Evolutionary conservation across 2,888 invertebrate species (phyloP), one percentile per base, ranked within the genome.

Genomic region (Diploptera punctata): DNA sequence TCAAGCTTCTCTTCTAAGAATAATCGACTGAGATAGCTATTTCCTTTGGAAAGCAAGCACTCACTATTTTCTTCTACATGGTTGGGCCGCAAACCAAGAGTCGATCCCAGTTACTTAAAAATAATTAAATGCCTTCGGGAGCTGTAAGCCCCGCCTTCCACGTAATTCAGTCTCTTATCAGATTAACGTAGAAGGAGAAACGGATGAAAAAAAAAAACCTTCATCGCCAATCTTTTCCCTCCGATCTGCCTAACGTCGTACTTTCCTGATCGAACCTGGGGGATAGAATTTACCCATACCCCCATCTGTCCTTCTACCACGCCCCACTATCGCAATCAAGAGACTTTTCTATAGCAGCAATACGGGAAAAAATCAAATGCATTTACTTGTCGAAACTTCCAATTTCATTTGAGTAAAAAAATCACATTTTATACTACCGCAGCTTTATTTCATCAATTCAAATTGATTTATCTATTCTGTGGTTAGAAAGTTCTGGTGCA

Each of bases 81-180:
- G 43, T 18, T 43, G 24, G 16, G 65, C 10, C 24, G 21, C n/a
- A 21, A 13, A 26, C 26, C 38, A 26, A n/a, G 44, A 65, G 26
- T 65, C 44, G 65, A 65, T 47, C 49, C 70, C 70, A 43, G 61
- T 54, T 70, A 70, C 60, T 65, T 62, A 71, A 71, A n/a, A 71
- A 71, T 71, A 71, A 71, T 71, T 62, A 62, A 71, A 71, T 65
- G 71, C 57, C 44, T 60, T 33, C 24, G 60, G 29, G 44, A 44
- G 24, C 31, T 69, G 18, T 18, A 49, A 44, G 44, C 19, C 71
- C 67, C 65, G 65, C 71, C 65, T 70, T 47, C 43, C 13, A 19
- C 13, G 71, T 71, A 71, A 71, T 65, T 71, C 71, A 71, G 52
- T 65, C 29, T 33, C 61, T 72, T 68, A 72, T 72, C 72, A 72